These are phyloP conservation scores for Eristalinus sepulchralis DNA, from an alignment of 2,888 invertebrate genomes.

Conservation along the genomic window DNA sequence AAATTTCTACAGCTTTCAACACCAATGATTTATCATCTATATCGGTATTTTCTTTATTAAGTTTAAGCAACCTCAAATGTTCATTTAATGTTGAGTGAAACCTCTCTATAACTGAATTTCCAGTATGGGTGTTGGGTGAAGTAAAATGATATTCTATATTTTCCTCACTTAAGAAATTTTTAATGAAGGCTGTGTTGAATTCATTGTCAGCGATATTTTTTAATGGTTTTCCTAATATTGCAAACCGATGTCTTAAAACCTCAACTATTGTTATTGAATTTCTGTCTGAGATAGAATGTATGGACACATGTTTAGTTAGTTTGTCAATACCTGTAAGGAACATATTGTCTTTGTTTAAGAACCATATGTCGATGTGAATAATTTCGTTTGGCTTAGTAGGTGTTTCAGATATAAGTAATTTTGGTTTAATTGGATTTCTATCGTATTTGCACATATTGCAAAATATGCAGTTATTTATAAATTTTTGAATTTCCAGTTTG, in stretches of 20 bases:
- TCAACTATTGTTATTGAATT: neutral
- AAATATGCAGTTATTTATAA: too few species aligned
- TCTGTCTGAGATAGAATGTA: too few species aligned
- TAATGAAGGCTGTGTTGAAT: too few species aligned
- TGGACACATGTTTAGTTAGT: too few species aligned
- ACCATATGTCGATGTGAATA: too few species aligned
- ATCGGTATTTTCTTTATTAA: conserved; percentile 26
- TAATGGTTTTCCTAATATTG: neutral
- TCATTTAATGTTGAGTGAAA: conserved; percentile 59
- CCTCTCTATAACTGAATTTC: conserved; percentile 37
- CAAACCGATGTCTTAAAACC: neutral
- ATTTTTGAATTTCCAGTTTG: conserved; percentile 32
- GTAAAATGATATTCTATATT: conserved; percentile 10
- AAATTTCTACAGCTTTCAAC: conserved; percentile 53
- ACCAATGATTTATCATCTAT: conserved; percentile 43
- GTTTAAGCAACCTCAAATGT: conserved; percentile 49
- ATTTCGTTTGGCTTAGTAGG: neutral
- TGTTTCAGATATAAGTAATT: neutral
- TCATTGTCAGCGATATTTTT: too few species aligned
- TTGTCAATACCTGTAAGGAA: too few species aligned
- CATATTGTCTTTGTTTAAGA: too few species aligned
- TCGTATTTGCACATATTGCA: too few species aligned
- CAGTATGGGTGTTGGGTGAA: conserved; percentile 25
- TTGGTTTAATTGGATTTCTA: neutral
- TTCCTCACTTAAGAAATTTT: neutral